A percentile compares a stretch with the other conserved stretches of the same genome.
phyloP scores from a whole-genome alignment of 2,888 invertebrate species.

The Drosophila pseudotalamancana region DNA sequence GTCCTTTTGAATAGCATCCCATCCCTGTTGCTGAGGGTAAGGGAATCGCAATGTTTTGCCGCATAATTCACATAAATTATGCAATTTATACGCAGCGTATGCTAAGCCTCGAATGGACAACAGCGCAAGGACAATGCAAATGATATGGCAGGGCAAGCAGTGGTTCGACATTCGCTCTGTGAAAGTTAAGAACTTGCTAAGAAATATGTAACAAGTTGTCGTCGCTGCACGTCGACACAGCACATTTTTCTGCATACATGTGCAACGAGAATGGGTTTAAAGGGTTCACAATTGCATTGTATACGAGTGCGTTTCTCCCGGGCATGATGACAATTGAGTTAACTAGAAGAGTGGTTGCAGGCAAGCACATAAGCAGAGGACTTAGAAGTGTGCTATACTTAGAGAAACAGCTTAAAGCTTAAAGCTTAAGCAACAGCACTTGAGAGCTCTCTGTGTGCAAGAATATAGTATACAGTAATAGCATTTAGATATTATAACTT shows the following conservation, averaged over 20 bases:
- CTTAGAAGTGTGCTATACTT: conserved; percentile 30
- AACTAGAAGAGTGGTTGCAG: background rate
- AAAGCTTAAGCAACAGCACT: background rate
- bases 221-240: conserved; percentile 39
- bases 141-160: conserved; percentile 7
- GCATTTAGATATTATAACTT: background rate
- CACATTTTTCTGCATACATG: conserved; percentile 50
- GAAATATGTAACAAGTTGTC: conserved; percentile 69
- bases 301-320: conserved; percentile 34
- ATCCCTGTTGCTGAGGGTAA: background rate
- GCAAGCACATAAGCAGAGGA: conserved; percentile 15
- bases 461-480: too few species aligned
- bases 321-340: conserved; percentile 61
- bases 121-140: conserved; percentile 42
- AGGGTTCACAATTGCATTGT: conserved; percentile 50
- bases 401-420: conserved; percentile 38
- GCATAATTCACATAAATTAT: conserved; percentile 82
- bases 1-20: conserved; percentile 15
- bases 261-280: conserved; percentile 20
- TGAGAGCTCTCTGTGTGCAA: too few species aligned
- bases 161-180: background rate
- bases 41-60: conserved; percentile 60
- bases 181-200: conserved; percentile 40
- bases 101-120: conserved; percentile 69
- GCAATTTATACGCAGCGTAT: conserved; percentile 79